Base-by-base conservation (phyloP, 2,888 invertebrate genomes). In the Papilio elwesi region DNA sequence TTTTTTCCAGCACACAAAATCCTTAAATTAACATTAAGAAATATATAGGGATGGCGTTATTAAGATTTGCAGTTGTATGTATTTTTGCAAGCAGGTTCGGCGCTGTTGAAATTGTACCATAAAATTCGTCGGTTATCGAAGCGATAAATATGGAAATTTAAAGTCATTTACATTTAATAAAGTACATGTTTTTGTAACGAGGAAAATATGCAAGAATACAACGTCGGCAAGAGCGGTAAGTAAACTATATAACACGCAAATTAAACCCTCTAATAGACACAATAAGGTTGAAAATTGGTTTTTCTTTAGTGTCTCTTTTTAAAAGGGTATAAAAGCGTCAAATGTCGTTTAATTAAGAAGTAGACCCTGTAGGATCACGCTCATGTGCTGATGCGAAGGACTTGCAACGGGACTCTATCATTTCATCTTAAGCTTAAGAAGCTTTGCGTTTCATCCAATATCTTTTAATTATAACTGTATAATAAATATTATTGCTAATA, bases 141-240 rank as follows among this genome's bases (percentile, higher is more conserved):
- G 55, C 70, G 53, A 55, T 70, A 70, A 70, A 55, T 43, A 64
- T 70, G 70, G 26, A 64, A 70, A 55, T 70, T 69, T 70, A 8
- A 48, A 48, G 36, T 15, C 55, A 48, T 70, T 70, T 64, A 49
- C 70, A 63, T 68, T 68, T 68, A 57, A 68, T 68, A 68, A 68
- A 57, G 57, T 68, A 57, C 57, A 68, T 26, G 55, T 67, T 67
- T 55, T 55, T 67, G 55, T 67, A 67, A 67, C 55, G 67, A 53
- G 67, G 6, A 43, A 67, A 67, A 55, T 67, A 55, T 67, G 55
- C 47, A 67, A 67, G 55, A 49, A 64, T 48, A 47, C 16, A 0
- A 9, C 12, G 47, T 13, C 13, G 38, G 16, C 16, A 49, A 64
- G 15, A 26, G 26, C 13, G n/a, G 26, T 66, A 15, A 52, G n/a